Evolutionary conservation across 2,888 invertebrate species (phyloP), one percentile per base, ranked within the genome.

Genomic region (Bhutanitis thaidina): DNA sequence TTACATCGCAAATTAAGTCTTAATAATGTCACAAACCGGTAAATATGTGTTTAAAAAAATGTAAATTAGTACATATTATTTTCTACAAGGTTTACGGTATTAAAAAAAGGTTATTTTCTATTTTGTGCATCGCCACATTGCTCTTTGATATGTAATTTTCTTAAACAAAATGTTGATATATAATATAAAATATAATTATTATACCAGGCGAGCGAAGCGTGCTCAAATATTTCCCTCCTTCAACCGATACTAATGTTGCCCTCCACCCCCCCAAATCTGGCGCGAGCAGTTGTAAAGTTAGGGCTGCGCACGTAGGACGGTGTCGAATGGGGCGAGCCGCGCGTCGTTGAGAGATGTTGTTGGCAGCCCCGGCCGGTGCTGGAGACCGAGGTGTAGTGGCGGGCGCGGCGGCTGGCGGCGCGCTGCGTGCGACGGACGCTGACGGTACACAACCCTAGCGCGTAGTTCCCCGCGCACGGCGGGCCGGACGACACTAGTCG

Each of bases 381-480:
- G 77, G 90, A 89, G 89, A 90, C 89, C 57, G 90, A 90, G 77
- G 90, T 89, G 84, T 89, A 89, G 90, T 82, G 85, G 88, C 85
- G 88, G 86, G 78, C 86, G 85, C 87, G 83, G 85, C 83, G 83
- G 78, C 81, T 78, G 80, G 73, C 78, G 65, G 71, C 76, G 73
- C 86, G 85, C 81, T 83, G 80, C 79, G 81, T 75, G 74, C 90
- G 77, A 69, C 87, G 90, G 86, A 89, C 82, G 80, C 88, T 76
- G 62, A 85, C 87, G 88, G 87, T 87, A 86, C 78, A 60, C 77
- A 60, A 69, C 57, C 53, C 52, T 53, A 52, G 53, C 54, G 55
- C 41, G 49, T 58, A 59, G 59, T 52, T 52, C 30, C 30, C 45
- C 38, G 46, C 39, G n/a, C 30, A 14, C 47, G 43, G 52, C 46